Evolutionary conservation across 2,888 invertebrate species (phyloP), one percentile per base, ranked within the genome.

Genomic region (Automeris io): DNA sequence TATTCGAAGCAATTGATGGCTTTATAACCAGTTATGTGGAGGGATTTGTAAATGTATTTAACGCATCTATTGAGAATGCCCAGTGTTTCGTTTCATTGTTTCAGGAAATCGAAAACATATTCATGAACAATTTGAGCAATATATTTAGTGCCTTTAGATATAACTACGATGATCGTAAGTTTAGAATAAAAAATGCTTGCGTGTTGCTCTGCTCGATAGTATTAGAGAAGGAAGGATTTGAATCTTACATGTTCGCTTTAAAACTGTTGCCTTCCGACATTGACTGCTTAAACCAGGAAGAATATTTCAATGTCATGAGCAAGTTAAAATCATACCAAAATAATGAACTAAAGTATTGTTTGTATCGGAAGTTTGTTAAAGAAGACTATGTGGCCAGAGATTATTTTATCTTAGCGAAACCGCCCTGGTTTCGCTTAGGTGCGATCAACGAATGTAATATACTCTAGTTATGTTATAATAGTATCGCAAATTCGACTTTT

Each of bases 181-280:
- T 8, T 4, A 13, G 1, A 29, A 16, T 29, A 29, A 8, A 29
- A 13, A 29, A n/a, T n/a, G n/a, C 60, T 40, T 32, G 38, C 35
- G 4, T 31, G 24, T 9, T 32, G 52, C 9, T 32, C 33, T n/a
- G 39, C 40, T 16, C 39, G 33, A 2, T 34, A 25, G 5, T 44
- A 37, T 5, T 39, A 43, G 33, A 39, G 5, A 11, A 22, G 11
- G 22, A 34, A 2, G 24, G 16, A 18, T 35, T 49, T 18, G 62
- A 66, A 39, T 42, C 54, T 6, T 48, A 55, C 38, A 36, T 59
- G 11, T 29, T 69, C 8, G 55, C 56, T 3, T 5, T 69, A 8
- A 29, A 51, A 22, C 41, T 70, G 7, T 12, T 68, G 2, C 58
- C 69, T 5, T 3, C 16, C 4, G 29, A 46, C 5, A 32, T 43